Evolutionary conservation across 1,140 invertebrate species (phyloP).

Genomic region (Nixonia krombeini): DNA sequence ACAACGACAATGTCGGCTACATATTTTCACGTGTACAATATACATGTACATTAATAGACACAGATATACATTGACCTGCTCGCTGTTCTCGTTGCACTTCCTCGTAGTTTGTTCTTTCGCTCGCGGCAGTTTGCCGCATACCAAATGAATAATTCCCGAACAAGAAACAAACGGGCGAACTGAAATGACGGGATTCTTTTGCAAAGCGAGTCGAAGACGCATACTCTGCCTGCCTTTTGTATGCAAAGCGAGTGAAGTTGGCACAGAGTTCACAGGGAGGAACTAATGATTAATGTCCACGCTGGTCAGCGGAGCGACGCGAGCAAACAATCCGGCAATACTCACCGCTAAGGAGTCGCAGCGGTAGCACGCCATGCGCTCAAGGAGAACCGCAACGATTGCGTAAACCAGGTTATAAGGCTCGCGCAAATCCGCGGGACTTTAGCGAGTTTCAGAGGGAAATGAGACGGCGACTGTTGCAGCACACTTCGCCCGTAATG

Average conservation of each 20-base stretch:
- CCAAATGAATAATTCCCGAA: not conserved
- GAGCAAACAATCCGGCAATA: conserved; percentile 7
- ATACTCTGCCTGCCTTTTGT: not conserved
- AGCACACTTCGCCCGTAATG: not conserved
- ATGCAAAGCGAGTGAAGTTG: conserved; percentile 4
- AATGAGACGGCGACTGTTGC: too few species aligned
- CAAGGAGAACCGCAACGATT: conserved; percentile 55
- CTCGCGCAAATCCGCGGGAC: conserved; percentile 8
- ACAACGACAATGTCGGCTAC: too few species aligned
- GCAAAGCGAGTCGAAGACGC: too few species aligned
- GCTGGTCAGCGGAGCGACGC: conserved; percentile 4
- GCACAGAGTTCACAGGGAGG: not conserved
- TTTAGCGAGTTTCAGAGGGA: conserved; percentile 1
- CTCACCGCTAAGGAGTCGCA: conserved; percentile 24
- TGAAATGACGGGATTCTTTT: too few species aligned
- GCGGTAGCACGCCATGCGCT: conserved; percentile 43
- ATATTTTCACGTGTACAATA: too few species aligned
- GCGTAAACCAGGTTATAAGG: conserved; percentile 52
- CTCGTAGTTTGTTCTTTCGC: too few species aligned
- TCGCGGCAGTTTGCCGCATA: too few species aligned
- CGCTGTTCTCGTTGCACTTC: too few species aligned
- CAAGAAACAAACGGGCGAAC: too few species aligned
- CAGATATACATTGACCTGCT: too few species aligned
- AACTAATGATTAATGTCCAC: conserved; percentile 5
- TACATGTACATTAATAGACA: too few species aligned